Conservation (phyloP, 2,888 invertebrate species). For the Synergus gifuensis region DNA sequence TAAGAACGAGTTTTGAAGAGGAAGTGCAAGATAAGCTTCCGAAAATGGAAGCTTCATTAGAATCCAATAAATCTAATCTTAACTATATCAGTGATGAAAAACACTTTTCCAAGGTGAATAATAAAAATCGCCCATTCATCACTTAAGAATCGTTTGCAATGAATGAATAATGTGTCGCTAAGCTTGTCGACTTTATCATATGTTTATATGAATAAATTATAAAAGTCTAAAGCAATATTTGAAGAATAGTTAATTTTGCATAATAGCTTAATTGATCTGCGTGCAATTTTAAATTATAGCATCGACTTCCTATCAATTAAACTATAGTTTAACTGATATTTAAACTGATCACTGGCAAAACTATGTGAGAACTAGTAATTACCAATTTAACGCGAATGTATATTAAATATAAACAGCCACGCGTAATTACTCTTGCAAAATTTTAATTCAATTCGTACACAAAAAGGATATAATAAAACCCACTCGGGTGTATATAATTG, state of each 20-base stretch:
- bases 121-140: not conserved
- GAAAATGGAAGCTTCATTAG: not conserved
- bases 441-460: conserved; percentile 1
- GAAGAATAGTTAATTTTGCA: not conserved
- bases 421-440: conserved; percentile 18
- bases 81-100: not conserved
- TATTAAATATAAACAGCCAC: conserved; percentile 18
- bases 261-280: not conserved
- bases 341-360: not conserved
- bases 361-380: conserved; percentile 23
- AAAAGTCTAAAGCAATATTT: too few species aligned
- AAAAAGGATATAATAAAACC: not conserved
- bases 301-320: not conserved
- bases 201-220: not conserved
- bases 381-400: conserved; percentile 9
- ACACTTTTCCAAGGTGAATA: not conserved
- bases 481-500: not conserved
- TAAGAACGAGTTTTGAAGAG: not conserved
- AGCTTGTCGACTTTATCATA: not conserved
- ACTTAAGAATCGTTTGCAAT: not conserved
- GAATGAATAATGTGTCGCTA: not conserved
- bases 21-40: not conserved
- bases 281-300: conserved; percentile 7
- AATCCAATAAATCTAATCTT: conserved; percentile 11
- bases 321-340: not conserved